A percentile compares a stretch with the other conserved stretches of the same genome.
These are phyloP conservation scores for Panagrolaimus sp. DNA, from an alignment of 1,140 invertebrate species.

Conservation along the genomic window DNA sequence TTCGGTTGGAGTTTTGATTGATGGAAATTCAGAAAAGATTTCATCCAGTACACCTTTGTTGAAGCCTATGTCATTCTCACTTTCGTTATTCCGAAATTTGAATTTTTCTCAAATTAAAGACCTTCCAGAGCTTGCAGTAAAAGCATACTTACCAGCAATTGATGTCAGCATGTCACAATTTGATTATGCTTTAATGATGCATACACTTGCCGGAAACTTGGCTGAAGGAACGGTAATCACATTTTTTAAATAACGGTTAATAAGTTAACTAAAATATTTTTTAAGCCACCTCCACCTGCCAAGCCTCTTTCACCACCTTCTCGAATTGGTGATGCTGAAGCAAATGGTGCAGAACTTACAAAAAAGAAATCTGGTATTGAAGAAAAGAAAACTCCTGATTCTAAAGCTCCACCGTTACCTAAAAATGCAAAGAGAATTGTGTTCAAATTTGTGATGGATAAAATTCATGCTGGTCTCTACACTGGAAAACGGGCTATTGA, in stretches of 20 bases:
- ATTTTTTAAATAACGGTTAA: no score
- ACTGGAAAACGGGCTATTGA: slow-evolving; percentile 24
- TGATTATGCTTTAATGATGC: slow-evolving; percentile 76
- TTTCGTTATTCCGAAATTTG: slow-evolving; percentile 77
- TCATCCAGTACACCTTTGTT: slow-evolving; percentile 67
- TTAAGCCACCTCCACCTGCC: slow-evolving; percentile 23
- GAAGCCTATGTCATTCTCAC: slow-evolving; percentile 74
- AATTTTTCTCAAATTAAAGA: slow-evolving; percentile 74
- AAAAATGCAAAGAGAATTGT: slow-evolving; percentile 29
- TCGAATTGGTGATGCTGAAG: slow-evolving; percentile 17
- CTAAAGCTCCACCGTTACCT: not conserved
- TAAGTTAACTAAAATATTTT: no score
- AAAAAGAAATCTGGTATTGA: not conserved
- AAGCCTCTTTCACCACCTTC: slow-evolving; percentile 7
- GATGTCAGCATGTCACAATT: slow-evolving; percentile 71
- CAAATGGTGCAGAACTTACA: not conserved
- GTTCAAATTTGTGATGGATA: slow-evolving; percentile 50
- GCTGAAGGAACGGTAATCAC: slow-evolving; percentile 68
- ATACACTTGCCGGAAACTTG: slow-evolving; percentile 75
- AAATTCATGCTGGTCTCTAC: slow-evolving; percentile 38
- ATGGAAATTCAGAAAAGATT: slow-evolving; percentile 17
- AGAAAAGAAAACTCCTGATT: slow-evolving; percentile 5
- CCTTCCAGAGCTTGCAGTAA: slow-evolving; percentile 76
- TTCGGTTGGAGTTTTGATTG: not conserved
- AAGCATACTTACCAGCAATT: slow-evolving; percentile 73